Evolutionary conservation across 2,888 invertebrate species (phyloP), one percentile per base, ranked within the genome.

Genomic region (Leucoma salicis): DNA sequence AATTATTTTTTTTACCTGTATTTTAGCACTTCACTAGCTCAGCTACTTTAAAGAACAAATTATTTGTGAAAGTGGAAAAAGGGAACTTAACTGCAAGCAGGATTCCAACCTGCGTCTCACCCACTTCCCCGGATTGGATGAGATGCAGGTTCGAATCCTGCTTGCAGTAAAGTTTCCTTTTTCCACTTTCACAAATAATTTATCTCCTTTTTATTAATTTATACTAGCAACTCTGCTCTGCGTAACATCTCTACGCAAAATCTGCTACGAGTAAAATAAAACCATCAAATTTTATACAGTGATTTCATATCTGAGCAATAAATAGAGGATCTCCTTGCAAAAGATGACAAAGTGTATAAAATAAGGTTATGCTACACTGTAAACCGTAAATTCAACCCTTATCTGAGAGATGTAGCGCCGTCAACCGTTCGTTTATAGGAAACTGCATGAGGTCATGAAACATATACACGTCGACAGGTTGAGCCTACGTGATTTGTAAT

Each of bases 291-390:
- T 50, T 49, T 49, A 50, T 46, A 34, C 52, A 51, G 37, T 51
- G 39, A 48, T 46, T 56, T 34, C 51, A 48, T 52, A 53, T 59
- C 53, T 53, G 43, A 49, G 39, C 39, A 58, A 55, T 68, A 66
- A 67, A 70, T 66, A 49, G 52, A 50, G 55, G 59, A 57, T 66
- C 58, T 57, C 48, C 49, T 50, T 44, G 8, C 45, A 41, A 42
- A 61, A 59, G 55, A 63, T 60, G 63, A 50, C 63, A 59, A 58
- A 57, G 61, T 49, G 46, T 58, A 62, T 68, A 65, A 67, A 66
- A 55, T 57, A 66, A 55, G 56, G 65, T 64, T 66, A 69, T 64
- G 46, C 38, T 40, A 51, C 63, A 58, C 35, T 54, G 60, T 55
- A 55, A 53, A 57, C 21, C 41, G 53, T 57, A 64, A 62, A 65